Conservation (phyloP, 2,888 invertebrate species). For the Philonicus albiceps region DNA sequence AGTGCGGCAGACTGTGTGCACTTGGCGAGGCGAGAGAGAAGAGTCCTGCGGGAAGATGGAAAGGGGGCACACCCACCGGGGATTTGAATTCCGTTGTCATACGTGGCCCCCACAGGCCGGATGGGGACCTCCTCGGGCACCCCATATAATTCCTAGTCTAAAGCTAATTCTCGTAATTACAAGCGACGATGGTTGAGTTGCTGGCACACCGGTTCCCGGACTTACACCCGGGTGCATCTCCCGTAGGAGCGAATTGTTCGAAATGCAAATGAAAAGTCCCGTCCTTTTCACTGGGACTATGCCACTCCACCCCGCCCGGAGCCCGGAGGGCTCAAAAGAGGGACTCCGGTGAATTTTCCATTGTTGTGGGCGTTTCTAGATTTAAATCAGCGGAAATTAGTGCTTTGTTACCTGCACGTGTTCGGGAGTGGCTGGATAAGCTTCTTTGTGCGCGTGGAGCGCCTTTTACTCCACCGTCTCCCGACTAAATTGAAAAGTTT, state of each 20-base stretch:
- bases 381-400: slow-evolving; percentile 39
- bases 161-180: slow-evolving; percentile 35
- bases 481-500: slow-evolving; percentile 22
- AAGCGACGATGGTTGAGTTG: slow-evolving; percentile 35
- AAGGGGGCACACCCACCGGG: neutral
- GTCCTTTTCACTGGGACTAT: neutral
- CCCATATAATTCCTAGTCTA: neutral
- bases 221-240: neutral
- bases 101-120: neutral
- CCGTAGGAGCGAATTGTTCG: neutral
- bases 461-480: neutral
- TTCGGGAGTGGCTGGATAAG: slow-evolving; percentile 20
- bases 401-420: slow-evolving; percentile 34
- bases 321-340: neutral
- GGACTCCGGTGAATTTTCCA: neutral
- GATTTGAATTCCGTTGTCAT: slow-evolving; percentile 22
- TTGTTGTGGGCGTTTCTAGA: slow-evolving; percentile 32
- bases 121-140: neutral
- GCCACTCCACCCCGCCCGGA: neutral
- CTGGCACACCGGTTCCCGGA: neutral
- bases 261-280: slow-evolving; percentile 30
- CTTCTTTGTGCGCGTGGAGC: neutral
- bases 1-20: neutral
- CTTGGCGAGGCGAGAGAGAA: neutral
- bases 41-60: neutral